Base-by-base conservation (phyloP, 2,888 invertebrate genomes). In the Hirtodrosophila confusa region DNA sequence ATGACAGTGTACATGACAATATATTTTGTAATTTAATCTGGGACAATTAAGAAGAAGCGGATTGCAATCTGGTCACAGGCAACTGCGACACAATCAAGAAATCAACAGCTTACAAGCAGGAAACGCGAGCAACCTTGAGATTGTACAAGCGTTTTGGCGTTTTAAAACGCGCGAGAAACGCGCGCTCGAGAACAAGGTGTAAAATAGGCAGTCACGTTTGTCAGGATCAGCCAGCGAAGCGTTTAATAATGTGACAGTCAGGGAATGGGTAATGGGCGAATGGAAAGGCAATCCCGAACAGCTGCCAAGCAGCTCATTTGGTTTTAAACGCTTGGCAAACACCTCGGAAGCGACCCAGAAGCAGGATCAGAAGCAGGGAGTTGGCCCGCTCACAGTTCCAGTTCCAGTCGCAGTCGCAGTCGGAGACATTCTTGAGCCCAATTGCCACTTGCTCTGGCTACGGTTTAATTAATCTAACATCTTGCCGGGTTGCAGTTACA, bases 1-100 rank as follows among this genome's bases (percentile, higher is more conserved):
- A 61, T 74, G 82, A 69, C 83, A 83, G 40, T 49, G 36, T 54
- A 88, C 86, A 88, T 77, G 84, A 78, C 84, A 84, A 70, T 69
- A 70, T 80, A 76, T 77, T 70, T 68, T 86, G 88, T 86, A 86
- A 86, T 76, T 84, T 74, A 80, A 88, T 77, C 78, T 79, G 64
- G 68, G 41, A 62, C 77, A 73, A 55, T 55, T 47, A 35, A 27
- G 43, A 44, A 57, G 51, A 43, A 55, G 41, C 53, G 12, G 60
- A 69, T 69, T 43, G 47, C 70, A 57, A 63, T 54, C 67, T 43
- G 54, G 49, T 8, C 17, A 31, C 43, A 45, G 37, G 51, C 43
- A 44, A 41, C 29, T 31, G 47, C 10, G n/a, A 39, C 41, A 48
- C 45, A 51, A 49, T 35, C 43, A 53, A 31, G 43, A 37, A 27